Evolutionary conservation across 92 coral and sea anemone species (phyloP).

Genomic region (Zoanthus solanderi): DNA sequence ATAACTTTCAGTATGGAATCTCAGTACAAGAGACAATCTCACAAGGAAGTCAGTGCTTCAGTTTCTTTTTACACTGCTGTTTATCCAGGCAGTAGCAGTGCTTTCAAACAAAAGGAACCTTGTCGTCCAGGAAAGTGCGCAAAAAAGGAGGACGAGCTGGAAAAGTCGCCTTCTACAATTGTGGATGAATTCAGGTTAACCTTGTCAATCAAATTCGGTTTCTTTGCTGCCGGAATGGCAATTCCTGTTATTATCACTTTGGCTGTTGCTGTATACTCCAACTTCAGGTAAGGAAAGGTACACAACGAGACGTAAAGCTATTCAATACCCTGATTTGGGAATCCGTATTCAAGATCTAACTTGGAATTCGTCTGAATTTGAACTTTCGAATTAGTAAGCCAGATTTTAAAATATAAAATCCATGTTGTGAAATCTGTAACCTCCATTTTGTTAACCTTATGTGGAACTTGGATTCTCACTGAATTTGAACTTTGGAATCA

Average conservation of each 20-base stretch:
- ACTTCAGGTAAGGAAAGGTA: neutral
- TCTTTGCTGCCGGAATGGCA: conserved; percentile 41
- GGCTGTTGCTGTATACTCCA: neutral
- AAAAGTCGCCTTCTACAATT: neutral
- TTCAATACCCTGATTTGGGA: too few species aligned
- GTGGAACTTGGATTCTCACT: too few species aligned
- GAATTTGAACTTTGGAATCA: too few species aligned
- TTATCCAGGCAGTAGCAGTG: neutral
- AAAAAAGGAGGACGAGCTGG: neutral
- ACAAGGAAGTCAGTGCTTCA: neutral
- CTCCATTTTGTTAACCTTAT: neutral
- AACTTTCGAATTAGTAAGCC: too few species aligned
- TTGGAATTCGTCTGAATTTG: too few species aligned
- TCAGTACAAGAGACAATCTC: neutral
- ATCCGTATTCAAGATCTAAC: too few species aligned
- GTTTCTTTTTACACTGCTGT: neutral
- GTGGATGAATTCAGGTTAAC: conserved; percentile 13
- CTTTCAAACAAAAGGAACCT: neutral
- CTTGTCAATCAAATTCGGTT: conserved; percentile 24
- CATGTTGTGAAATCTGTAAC: neutral
- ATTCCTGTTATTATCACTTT: conserved; percentile 15
- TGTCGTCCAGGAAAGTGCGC: conserved; percentile 20
- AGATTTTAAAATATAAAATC: neutral
- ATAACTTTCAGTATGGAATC: neutral
- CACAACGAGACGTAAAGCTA: neutral